Conservation (phyloP, 1,140 invertebrate species). For the Nomia melanderi region DNA sequence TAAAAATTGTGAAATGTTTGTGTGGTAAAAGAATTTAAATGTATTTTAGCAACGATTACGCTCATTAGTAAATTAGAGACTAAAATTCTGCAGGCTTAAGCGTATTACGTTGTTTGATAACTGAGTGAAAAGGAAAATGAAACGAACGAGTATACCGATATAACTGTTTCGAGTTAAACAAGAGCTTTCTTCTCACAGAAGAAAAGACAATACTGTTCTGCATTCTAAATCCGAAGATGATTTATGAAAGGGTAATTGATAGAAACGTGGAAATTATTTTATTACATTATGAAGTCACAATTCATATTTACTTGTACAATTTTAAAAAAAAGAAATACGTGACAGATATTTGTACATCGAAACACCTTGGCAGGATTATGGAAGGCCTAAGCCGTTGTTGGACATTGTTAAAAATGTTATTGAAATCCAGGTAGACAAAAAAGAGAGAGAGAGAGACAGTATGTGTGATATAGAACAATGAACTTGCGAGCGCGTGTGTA, state of each 20-base stretch:
- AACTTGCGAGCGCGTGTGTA: conserved; percentile 28
- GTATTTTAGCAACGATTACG: conserved; percentile 35
- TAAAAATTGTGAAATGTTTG: conserved; percentile 43
- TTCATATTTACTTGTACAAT: conserved; percentile 49
- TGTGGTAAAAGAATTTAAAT: conserved; percentile 18
- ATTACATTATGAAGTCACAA: conserved; percentile 44
- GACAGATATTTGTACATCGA: conserved; percentile 73
- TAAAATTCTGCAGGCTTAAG: conserved; percentile 18
- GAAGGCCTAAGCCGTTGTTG: conserved; percentile 79
- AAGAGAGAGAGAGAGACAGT: conserved; percentile 30
- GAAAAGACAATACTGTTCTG: conserved; percentile 52
- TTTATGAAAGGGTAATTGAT: conserved; percentile 32
- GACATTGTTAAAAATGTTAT: conserved; percentile 77
- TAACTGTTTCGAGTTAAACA: conserved; percentile 25
- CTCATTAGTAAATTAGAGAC: conserved; percentile 27
- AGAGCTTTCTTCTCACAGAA: conserved; percentile 44
- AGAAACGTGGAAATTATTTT: conserved; percentile 48
- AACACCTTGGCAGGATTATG: conserved; percentile 62
- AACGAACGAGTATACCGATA: neutral
- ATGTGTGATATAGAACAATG: conserved; percentile 40
- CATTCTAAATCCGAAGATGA: conserved; percentile 56
- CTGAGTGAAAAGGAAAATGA: neutral
- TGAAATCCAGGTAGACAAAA: conserved; percentile 67
- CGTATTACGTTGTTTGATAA: conserved; percentile 31
- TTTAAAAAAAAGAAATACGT: conserved; percentile 34